A percentile compares a stretch with the other conserved stretches of the same genome.
These are phyloP conservation scores for Drosophila azteca DNA, from an alignment of 1,140 invertebrate species.

Conservation along the genomic window DNA sequence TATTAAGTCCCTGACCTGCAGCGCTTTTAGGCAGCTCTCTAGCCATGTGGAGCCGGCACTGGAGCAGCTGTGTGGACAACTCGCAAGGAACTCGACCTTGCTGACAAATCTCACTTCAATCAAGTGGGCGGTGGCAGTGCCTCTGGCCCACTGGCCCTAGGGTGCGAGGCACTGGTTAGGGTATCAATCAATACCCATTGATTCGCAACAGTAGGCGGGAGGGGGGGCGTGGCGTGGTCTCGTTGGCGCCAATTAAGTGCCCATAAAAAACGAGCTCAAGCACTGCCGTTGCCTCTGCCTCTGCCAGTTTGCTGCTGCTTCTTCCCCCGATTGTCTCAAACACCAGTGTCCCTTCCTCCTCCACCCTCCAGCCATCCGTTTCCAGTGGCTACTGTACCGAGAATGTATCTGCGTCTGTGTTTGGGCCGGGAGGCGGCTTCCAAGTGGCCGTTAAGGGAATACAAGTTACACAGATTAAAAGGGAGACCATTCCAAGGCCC, in stretches of 20 bases:
- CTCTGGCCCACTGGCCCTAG: not conserved
- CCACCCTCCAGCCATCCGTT: no score
- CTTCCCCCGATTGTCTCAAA: conserved; percentile 56
- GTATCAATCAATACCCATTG: conserved; percentile 68
- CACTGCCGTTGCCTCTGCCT: conserved; percentile 17
- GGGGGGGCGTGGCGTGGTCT: conserved; percentile 38
- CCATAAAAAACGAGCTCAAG: conserved; percentile 64
- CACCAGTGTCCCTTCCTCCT: not conserved
- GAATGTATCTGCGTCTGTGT: conserved; percentile 4
- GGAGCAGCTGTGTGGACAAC: not conserved
- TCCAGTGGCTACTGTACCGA: not conserved
- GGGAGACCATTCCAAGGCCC: not conserved
- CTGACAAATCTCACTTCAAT: conserved; percentile 64
- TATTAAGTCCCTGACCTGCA: conserved; percentile 70
- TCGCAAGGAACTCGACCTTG: conserved; percentile 46
- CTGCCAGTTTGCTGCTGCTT: conserved; percentile 19
- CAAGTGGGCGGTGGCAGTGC: conserved; percentile 30
- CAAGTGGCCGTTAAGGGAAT: conserved; percentile 59
- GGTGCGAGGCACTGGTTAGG: conserved; percentile 33
- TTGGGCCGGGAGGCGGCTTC: conserved; percentile 13
- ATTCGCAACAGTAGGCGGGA: conserved; percentile 46
- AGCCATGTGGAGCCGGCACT: conserved; percentile 4
- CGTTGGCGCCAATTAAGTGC: conserved; percentile 70
- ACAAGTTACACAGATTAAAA: conserved; percentile 12
- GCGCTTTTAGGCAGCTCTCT: conserved; percentile 2